These are phyloP conservation scores for Dinoponera quadriceps DNA, from an alignment of 1,140 invertebrate genomes.

Conservation along the genomic window DNA sequence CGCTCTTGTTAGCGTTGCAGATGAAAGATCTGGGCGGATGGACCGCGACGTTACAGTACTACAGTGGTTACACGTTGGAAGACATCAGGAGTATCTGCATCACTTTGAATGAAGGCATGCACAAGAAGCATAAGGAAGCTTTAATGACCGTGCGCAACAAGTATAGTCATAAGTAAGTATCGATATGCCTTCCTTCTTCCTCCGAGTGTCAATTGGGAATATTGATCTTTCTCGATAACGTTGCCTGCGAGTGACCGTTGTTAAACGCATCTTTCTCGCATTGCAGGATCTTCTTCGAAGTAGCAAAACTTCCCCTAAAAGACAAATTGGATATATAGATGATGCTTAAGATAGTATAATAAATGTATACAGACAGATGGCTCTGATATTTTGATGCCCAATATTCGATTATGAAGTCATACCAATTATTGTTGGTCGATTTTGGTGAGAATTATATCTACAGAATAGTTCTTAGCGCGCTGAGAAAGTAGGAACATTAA, in stretches of 20 bases:
- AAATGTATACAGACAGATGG: background rate
- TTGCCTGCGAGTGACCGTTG: slow-evolving; percentile 26
- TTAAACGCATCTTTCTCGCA: slow-evolving; percentile 68
- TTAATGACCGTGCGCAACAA: slow-evolving; percentile 95
- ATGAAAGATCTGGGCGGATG: slow-evolving; percentile 93
- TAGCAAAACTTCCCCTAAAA: slow-evolving; percentile 89
- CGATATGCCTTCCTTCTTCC: background rate
- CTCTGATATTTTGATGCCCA: too few relatives aligned
- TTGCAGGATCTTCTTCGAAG: slow-evolving; percentile 94
- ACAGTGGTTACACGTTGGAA: slow-evolving; percentile 93
- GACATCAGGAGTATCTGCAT: slow-evolving; percentile 91
- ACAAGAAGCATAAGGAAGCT: slow-evolving; percentile 90
- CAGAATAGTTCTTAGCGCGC: too few relatives aligned
- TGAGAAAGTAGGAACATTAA: too few relatives aligned
- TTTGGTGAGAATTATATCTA: too few relatives aligned
- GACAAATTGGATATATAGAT: slow-evolving; percentile 76
- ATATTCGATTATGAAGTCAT: too few relatives aligned
- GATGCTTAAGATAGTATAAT: slow-evolving; percentile 31
- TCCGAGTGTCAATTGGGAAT: background rate
- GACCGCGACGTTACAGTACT: slow-evolving; percentile 93
- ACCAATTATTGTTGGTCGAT: too few relatives aligned
- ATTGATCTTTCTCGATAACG: slow-evolving; percentile 29
- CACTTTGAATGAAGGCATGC: slow-evolving; percentile 91
- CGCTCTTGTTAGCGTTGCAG: slow-evolving; percentile 93
- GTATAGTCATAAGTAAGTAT: slow-evolving; percentile 95